Percentiles rank a stretch among this genome's conserved stretches.
Evolutionary conservation across 2,113 vertebrate genomes (phyloP).

Genomic region (Lepidiolamprologus cunningtoni): DNA sequence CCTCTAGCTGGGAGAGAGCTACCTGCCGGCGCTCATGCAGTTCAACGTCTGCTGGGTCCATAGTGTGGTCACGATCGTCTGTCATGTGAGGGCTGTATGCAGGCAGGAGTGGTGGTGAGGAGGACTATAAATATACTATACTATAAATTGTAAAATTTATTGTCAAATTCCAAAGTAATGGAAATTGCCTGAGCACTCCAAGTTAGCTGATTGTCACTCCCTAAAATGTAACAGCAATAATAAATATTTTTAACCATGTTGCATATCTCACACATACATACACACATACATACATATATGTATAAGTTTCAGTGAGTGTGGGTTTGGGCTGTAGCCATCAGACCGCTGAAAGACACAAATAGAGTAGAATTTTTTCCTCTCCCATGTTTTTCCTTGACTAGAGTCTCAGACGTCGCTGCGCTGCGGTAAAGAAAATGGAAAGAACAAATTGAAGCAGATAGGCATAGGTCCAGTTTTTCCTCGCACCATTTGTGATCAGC

Average conservation of each 20-base stretch:
- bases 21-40: rapidly evolving
- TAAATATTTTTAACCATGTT: neutral
- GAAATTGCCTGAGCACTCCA: neutral
- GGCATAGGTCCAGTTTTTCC: slow-evolving; percentile 38
- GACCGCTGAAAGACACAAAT: neutral
- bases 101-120: too few species aligned
- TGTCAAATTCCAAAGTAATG: neutral
- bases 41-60: neutral
- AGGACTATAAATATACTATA: too few species aligned
- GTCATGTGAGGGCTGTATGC: neutral
- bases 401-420: neutral
- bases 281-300: rapidly evolving
- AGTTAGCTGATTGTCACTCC: neutral
- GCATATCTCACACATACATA: neutral
- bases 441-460: slow-evolving; percentile 48
- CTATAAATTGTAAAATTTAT: neutral
- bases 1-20: neutral
- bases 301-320: neutral
- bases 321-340: neutral
- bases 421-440: slow-evolving; percentile 12
- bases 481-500: slow-evolving; percentile 48
- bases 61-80: neutral
- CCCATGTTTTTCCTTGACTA: neutral
- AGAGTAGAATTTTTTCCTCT: neutral
- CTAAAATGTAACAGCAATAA: neutral